These are phyloP conservation scores for Aythya baeri DNA, from an alignment of 2,113 vertebrate species.

Conservation along the genomic window DNA sequence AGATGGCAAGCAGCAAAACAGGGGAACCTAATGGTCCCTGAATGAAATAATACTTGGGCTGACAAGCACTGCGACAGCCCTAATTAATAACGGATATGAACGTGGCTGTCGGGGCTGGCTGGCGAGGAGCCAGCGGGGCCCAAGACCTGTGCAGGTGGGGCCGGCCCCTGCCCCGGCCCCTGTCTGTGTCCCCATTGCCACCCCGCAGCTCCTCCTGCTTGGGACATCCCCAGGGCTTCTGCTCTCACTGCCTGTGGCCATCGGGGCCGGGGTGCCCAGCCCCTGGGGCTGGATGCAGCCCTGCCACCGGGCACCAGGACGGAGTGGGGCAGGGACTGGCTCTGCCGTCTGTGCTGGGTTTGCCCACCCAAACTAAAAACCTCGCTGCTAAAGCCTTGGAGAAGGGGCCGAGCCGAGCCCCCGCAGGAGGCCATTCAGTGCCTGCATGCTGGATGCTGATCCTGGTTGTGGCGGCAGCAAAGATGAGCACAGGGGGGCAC, in stretches of 20 bases:
- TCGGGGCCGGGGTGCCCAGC: neutral
- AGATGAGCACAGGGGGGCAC: neutral
- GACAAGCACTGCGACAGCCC: slow-evolving; percentile 64
- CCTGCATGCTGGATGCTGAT: neutral
- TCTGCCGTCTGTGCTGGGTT: neutral
- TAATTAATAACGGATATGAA: slow-evolving; percentile 69
- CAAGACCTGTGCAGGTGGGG: neutral
- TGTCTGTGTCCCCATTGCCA: accelerated
- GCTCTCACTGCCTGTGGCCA: too few relatives aligned
- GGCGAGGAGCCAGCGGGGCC: neutral
- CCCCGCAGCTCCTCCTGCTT: neutral
- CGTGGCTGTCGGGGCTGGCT: slow-evolving; percentile 45
- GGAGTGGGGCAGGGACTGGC: neutral
- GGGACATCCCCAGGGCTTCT: neutral
- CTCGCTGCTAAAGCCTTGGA: neutral
- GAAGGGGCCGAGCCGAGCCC: neutral
- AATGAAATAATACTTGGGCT: slow-evolving; percentile 66
- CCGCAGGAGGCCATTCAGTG: accelerated
- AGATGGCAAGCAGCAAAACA: neutral
- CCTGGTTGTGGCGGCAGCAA: neutral
- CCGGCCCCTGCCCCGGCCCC: neutral
- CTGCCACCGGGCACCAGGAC: too few relatives aligned
- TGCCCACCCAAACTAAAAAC: neutral
- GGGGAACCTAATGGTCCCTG: slow-evolving; percentile 71
- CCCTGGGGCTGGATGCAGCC: too few relatives aligned